phyloP scores from a whole-genome alignment of 2,888 invertebrate species.

The Herminia tarsipennalis region DNA sequence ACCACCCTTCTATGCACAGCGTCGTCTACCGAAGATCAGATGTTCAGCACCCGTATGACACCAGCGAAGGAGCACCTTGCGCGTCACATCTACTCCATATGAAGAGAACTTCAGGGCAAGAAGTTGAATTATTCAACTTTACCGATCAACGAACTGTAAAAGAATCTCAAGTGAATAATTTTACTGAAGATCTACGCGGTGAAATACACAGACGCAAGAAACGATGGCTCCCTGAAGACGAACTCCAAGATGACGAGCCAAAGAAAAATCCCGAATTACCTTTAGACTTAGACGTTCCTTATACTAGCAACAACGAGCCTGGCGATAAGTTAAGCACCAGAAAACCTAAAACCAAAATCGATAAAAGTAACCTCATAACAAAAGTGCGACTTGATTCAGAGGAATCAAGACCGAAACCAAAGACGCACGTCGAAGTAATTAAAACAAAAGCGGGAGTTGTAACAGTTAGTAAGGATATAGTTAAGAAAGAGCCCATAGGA shows the following conservation, averaged over 20 bases:
- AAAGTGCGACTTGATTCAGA: slow-evolving; percentile 82
- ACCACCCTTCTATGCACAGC: slow-evolving; percentile 89
- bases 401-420: slow-evolving; percentile 87
- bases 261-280: slow-evolving; percentile 88
- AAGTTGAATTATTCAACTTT: slow-evolving; percentile 74
- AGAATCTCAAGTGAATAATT: slow-evolving; percentile 60
- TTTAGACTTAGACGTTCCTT: slow-evolving; percentile 88
- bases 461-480: slow-evolving; percentile 87
- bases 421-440: slow-evolving; percentile 88
- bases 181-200: slow-evolving; percentile 68
- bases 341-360: slow-evolving; percentile 82
- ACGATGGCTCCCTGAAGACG: slow-evolving; percentile 90
- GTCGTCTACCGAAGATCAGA: slow-evolving; percentile 94
- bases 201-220: slow-evolving; percentile 80
- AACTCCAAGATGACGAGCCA: slow-evolving; percentile 84
- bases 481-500: slow-evolving; percentile 85
- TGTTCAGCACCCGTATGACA: slow-evolving; percentile 85
- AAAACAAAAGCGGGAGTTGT: slow-evolving; percentile 88
- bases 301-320: slow-evolving; percentile 86
- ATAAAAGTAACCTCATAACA: slow-evolving; percentile 82
- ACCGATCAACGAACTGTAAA: slow-evolving; percentile 62
- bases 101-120: slow-evolving; percentile 66
- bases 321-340: slow-evolving; percentile 80
- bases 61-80: slow-evolving; percentile 73
- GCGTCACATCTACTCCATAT: slow-evolving; percentile 87